Percentiles rank a stretch among this genome's conserved stretches.
These are phyloP conservation scores for Oscheius sp. DNA, from an alignment of 2,888 invertebrate species.

Conservation along the genomic window DNA sequence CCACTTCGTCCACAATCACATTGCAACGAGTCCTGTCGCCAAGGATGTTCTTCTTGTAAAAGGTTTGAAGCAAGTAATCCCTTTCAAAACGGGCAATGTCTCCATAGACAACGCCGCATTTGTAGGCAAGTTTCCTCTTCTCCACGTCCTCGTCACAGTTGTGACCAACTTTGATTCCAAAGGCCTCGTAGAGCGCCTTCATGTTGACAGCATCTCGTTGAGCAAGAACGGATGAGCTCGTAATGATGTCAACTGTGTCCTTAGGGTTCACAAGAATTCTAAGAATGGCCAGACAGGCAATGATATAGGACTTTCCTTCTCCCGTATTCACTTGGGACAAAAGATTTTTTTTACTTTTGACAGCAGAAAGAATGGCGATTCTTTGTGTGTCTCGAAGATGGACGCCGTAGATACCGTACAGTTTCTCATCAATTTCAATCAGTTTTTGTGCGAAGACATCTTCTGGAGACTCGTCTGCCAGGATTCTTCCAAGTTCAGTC, in stretches of 20 bases:
- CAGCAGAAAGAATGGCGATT: conserved; percentile 9
- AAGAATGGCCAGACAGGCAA: conserved; percentile 19
- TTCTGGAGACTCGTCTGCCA: neutral
- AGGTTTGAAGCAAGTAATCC: conserved; percentile 68
- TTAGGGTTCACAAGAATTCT: neutral
- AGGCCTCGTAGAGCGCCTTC: conserved; percentile 47
- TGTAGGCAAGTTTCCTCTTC: conserved; percentile 57
- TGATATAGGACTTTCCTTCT: conserved; percentile 27
- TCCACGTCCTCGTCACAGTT: conserved; percentile 60
- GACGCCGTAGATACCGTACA: neutral
- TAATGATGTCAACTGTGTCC: conserved; percentile 67
- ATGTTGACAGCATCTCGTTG: conserved; percentile 62
- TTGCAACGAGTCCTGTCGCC: conserved; percentile 60
- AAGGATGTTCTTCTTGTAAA: conserved; percentile 68
- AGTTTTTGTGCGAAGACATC: neutral
- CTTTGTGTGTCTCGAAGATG: conserved; percentile 27
- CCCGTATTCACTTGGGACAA: conserved; percentile 22
- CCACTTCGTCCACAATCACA: conserved; percentile 72
- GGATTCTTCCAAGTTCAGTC: neutral
- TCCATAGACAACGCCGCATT: conserved; percentile 70
- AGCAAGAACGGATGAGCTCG: conserved; percentile 70
- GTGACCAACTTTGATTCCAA: conserved; percentile 63
- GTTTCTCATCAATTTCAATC: neutral
- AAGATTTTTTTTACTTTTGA: neutral
- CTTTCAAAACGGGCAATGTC: conserved; percentile 71